These are phyloP conservation scores for Lissonota sp. DNA, from an alignment of 2,888 invertebrate genomes.

Conservation along the genomic window DNA sequence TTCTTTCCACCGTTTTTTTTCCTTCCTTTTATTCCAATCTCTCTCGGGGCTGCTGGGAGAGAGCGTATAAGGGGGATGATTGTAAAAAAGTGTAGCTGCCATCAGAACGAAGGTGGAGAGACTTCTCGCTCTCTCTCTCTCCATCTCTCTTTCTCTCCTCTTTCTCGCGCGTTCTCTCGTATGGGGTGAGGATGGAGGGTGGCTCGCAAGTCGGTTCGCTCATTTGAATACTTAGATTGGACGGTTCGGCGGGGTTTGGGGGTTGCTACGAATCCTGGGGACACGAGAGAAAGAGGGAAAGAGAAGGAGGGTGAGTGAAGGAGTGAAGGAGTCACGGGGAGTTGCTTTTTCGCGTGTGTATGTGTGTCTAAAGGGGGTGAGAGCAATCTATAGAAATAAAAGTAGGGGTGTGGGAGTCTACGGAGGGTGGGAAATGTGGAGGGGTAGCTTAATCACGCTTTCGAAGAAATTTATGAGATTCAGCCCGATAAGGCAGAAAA, in stretches of 20 bases:
- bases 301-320: constrained; percentile 47
- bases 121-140: no score
- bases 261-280: constrained; percentile 29
- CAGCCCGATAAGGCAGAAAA: constrained; percentile 80
- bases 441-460: constrained; percentile 82
- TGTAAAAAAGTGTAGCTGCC: constrained; percentile 78
- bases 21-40: constrained; percentile 25
- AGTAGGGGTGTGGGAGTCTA: constrained; percentile 53
- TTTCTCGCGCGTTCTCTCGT: no score
- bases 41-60: constrained; percentile 34
- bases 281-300: constrained; percentile 64
- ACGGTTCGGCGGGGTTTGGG: constrained; percentile 73
- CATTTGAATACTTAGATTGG: constrained; percentile 84
- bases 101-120: constrained; percentile 57
- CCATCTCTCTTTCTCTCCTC: no score
- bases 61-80: constrained; percentile 70
- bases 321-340: constrained; percentile 56
- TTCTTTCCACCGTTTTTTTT: constrained; percentile 9
- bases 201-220: constrained; percentile 77
- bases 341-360: constrained; percentile 30
- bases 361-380: constrained; percentile 55
- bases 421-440: constrained; percentile 43
- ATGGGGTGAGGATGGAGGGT: constrained; percentile 13
- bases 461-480: constrained; percentile 83
- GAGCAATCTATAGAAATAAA: constrained; percentile 56